Conservation (phyloP, 2,797 vertebrate species). For the Astyanax mexicanus region DNA sequence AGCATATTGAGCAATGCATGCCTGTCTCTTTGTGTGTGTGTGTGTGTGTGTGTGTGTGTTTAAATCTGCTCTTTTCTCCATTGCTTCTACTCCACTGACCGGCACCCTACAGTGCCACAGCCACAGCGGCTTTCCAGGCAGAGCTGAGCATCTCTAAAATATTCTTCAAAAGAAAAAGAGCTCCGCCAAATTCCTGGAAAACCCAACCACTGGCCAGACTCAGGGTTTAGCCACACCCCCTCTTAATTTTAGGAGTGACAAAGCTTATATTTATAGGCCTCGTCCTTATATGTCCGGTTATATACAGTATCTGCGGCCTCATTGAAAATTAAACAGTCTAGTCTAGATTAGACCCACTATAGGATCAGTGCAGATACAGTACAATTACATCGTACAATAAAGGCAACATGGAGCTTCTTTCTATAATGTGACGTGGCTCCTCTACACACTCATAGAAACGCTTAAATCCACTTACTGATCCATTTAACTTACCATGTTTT, state of each 20-base stretch:
- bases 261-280: conserved; percentile 14
- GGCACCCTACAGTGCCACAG: not conserved
- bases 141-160: conserved; percentile 11
- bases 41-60: conserved; percentile 52
- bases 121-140: conserved; percentile 18
- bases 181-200: conserved; percentile 31
- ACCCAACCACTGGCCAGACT: not conserved
- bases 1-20: conserved; percentile 65
- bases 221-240: conserved; percentile 1
- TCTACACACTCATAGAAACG: too few species aligned
- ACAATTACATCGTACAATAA: not conserved
- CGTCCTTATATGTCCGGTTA: not conserved
- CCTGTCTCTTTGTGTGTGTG: conserved; percentile 62
- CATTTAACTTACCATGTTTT: too few species aligned
- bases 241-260: conserved; percentile 28
- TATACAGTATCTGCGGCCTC: too few species aligned
- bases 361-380: not conserved
- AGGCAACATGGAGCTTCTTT: not conserved
- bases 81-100: not conserved
- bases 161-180: conserved; percentile 22
- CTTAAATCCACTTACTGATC: too few species aligned
- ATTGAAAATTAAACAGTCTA: not conserved
- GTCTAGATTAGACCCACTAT: not conserved
- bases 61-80: not conserved
- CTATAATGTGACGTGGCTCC: too few species aligned